A percentile compares a stretch with the other conserved stretches of the same genome.
Conservation (phyloP, 2,113 vertebrate genomes). For the Archilochus colubris region DNA sequence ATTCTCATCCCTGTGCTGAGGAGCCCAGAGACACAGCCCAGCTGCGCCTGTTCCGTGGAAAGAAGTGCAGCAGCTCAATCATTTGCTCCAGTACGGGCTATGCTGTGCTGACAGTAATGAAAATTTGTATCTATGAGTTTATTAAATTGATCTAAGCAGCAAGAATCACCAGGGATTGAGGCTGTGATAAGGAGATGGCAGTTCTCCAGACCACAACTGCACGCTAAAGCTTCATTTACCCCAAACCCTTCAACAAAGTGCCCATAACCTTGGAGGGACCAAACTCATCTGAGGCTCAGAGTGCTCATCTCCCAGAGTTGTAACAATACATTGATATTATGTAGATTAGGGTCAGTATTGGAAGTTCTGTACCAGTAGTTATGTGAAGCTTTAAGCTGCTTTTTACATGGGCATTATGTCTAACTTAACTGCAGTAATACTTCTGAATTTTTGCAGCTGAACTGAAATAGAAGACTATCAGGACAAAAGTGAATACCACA, state of each 20-base stretch:
- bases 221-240: background rate
- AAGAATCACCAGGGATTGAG: background rate
- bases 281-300: background rate
- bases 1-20: rapidly evolving
- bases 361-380: constrained; percentile 18
- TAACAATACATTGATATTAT: background rate
- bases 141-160: constrained; percentile 25
- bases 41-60: rapidly evolving
- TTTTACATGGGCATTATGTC: constrained; percentile 15
- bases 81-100: background rate
- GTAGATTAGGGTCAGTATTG: background rate
- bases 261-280: background rate
- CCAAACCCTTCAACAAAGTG: background rate
- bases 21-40: background rate
- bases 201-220: background rate
- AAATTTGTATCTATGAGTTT: constrained; percentile 43
- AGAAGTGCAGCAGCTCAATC: background rate
- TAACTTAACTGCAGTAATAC: background rate
- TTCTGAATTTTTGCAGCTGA: background rate
- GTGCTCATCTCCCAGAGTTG: background rate
- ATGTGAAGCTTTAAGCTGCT: background rate
- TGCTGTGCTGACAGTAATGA: background rate
- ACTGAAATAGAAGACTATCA: constrained; percentile 11
- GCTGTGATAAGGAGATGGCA: background rate
- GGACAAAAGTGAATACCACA: background rate